Conservation (phyloP, 2,113 vertebrate genomes). For the Pollimyrus isidori region DNA sequence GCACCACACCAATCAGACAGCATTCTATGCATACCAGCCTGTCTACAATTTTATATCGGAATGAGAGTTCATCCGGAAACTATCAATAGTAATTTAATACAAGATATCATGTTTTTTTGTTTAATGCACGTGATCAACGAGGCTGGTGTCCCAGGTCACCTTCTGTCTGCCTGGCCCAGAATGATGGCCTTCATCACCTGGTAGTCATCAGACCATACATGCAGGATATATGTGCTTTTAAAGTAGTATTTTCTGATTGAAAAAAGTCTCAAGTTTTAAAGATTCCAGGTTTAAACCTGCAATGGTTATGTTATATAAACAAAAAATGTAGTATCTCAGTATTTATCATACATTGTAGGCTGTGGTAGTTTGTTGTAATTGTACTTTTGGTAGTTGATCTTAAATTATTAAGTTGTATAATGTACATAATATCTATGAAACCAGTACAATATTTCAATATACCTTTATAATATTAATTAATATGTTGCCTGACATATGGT, state of each 20-base stretch:
- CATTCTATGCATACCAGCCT: background rate
- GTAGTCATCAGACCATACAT: conserved; percentile 9
- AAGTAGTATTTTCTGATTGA: background rate
- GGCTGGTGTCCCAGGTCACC: background rate
- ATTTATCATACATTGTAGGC: background rate
- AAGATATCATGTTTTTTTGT: background rate
- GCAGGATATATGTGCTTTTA: background rate
- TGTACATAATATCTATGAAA: background rate
- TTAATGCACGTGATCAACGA: background rate
- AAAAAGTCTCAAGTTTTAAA: background rate
- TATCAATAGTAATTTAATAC: background rate
- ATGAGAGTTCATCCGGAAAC: background rate
- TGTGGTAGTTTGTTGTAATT: background rate
- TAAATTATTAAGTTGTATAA: conserved; percentile 64
- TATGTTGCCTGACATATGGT: background rate
- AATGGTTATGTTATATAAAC: background rate
- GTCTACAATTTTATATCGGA: background rate
- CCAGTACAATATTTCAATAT: background rate
- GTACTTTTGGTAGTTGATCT: conserved; percentile 48
- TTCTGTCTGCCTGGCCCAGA: conserved; percentile 22
- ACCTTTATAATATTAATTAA: background rate
- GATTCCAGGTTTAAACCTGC: background rate
- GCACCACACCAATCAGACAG: background rate
- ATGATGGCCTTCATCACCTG: conserved; percentile 46
- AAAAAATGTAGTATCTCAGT: background rate